phyloP scores from a whole-genome alignment of 1,140 invertebrate species.

The Drosophila murphyi region DNA sequence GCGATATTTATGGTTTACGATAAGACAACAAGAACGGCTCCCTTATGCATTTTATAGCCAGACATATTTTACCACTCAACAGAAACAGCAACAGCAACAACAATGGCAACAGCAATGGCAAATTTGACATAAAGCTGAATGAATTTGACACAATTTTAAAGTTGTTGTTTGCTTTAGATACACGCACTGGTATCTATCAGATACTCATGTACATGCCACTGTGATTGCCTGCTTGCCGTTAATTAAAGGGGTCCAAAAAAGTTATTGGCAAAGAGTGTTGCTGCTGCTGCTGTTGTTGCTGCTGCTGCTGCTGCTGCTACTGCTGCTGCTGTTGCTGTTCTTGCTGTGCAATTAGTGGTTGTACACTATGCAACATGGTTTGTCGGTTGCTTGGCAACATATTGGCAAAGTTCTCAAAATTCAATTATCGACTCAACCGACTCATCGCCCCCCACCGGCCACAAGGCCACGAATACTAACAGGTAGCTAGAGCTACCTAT shows the following conservation, averaged over 20 bases:
- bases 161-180: not conserved
- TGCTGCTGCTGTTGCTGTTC: too few relatives aligned
- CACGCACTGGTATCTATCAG: constrained; percentile 14
- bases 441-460: too few relatives aligned
- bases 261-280: not conserved
- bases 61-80: constrained; percentile 33
- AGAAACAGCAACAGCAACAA: not conserved
- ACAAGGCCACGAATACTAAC: too few relatives aligned
- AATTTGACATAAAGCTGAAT: not conserved
- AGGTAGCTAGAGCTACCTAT: too few relatives aligned
- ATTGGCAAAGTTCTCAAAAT: too few relatives aligned
- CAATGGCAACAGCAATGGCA: not conserved
- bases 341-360: too few relatives aligned
- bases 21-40: not conserved
- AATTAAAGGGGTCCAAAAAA: constrained; percentile 20
- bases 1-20: constrained; percentile 11
- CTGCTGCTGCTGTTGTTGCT: not conserved
- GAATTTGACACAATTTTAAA: constrained; percentile 8
- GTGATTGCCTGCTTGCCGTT: constrained; percentile 52
- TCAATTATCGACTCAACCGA: too few relatives aligned
- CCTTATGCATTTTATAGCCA: not conserved
- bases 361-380: too few relatives aligned
- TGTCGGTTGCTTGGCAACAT: too few relatives aligned
- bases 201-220: constrained; percentile 25
- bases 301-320: not conserved